A percentile compares a stretch with the other conserved stretches of the same genome.
Evolutionary conservation across 2,113 vertebrate genomes (phyloP).

Genomic region (Tympanuchus pallidicinctus): DNA sequence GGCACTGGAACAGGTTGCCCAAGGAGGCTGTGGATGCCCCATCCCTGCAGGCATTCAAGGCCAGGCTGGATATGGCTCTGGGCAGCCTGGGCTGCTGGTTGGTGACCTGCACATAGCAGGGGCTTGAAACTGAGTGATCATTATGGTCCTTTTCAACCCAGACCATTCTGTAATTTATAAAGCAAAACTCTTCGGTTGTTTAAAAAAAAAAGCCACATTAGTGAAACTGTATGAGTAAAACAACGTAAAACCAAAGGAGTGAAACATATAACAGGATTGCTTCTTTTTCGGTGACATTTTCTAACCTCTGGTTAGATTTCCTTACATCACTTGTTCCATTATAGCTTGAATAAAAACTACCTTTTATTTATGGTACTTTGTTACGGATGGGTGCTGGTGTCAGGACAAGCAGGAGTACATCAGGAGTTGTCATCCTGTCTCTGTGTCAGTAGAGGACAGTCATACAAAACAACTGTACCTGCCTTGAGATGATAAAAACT

Average conservation of each 20-base stretch:
- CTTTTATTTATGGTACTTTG: neutral
- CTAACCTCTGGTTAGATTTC: neutral
- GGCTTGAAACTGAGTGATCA: no score
- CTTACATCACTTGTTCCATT: neutral
- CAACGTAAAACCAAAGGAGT: neutral
- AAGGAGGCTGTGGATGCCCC: no score
- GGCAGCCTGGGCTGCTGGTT: no score
- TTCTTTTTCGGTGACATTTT: neutral
- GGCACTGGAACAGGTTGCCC: no score
- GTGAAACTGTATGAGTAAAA: neutral
- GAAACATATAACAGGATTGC: neutral
- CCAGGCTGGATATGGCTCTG: no score
- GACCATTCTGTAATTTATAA: neutral
- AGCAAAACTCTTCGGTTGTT: neutral
- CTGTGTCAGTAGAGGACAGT: neutral
- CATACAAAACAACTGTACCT: neutral
- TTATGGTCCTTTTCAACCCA: no score
- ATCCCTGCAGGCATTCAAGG: no score
- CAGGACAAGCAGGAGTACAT: neutral
- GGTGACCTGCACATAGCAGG: no score
- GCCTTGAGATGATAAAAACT: neutral
- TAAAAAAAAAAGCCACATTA: neutral
- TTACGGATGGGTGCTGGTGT: accelerated
- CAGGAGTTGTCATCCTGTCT: neutral
- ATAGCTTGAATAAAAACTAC: neutral